phyloP scores from a whole-genome alignment of 2,113 vertebrate genomes.

The Tiliqua scincoides region DNA sequence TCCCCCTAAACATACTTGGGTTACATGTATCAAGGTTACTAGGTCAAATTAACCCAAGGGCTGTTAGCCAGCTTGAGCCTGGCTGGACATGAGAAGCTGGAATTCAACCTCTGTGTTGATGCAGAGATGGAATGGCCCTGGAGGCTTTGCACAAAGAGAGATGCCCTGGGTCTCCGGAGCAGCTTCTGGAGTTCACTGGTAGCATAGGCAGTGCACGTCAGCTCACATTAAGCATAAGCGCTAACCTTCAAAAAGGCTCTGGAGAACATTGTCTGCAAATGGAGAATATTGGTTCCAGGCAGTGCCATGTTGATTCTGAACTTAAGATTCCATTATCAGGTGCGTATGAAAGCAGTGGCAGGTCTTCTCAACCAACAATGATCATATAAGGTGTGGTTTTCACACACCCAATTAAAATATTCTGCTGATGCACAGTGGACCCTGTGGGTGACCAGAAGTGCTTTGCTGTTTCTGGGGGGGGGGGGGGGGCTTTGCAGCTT shows the following conservation, averaged over 20 bases:
- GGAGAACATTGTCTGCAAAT: constrained; percentile 4
- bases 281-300: neutral
- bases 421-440: neutral
- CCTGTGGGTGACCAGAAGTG: neutral
- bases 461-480: accelerated
- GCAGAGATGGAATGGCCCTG: neutral
- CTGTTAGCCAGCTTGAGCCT: neutral
- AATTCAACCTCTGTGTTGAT: accelerated
- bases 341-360: neutral
- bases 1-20: neutral
- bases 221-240: constrained; percentile 16
- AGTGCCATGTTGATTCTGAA: constrained; percentile 18
- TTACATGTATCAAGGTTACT: neutral
- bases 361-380: constrained; percentile 12
- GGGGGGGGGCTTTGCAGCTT: accelerated
- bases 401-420: neutral
- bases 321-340: constrained; percentile 30
- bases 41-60: neutral
- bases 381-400: constrained; percentile 17
- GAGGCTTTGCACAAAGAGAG: accelerated
- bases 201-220: neutral
- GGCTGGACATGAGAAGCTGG: neutral
- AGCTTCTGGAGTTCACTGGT: neutral
- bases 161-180: accelerated
- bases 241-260: constrained; percentile 7